Evolutionary conservation across 2,888 invertebrate genomes (phyloP), one percentile per base, ranked within the genome.

Genomic region (Drosophila yooni): DNA sequence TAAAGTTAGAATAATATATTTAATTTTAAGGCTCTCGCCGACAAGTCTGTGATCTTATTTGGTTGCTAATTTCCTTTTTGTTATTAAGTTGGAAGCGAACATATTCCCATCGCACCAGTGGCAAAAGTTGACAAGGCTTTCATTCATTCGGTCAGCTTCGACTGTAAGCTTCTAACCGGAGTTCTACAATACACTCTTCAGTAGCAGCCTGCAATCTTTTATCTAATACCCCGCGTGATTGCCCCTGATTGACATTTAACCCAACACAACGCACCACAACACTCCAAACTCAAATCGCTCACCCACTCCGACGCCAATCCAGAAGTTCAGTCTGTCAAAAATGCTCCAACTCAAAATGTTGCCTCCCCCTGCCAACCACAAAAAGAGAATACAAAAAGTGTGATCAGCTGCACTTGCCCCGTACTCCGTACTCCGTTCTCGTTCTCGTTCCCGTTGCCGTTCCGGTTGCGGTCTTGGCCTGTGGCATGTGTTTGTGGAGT

Each of bases 401-500:
- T 83, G 90, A 91, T 89, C 91, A 88, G 91, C 90, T 91, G 91
- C 89, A 90, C 90, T 88, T 90, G 89, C 62, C 61, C 48, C 50
- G 68, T 36, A 15, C 50, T 53, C 53, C 50, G 68, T 36, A 15
- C 50, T 53, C n/a, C 57, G 21, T 18, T 15, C 57, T 61, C 60
- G 29, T 46, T 52, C 46, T 29, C 43, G 52, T 52, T 63, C 57
- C 33, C 53, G 21, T 38, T 43, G 57, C 52, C 40, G 21, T 56
- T 62, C 59, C 54, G 52, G 38, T 43, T 57, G 51, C 56, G 40
- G 43, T 54, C 27, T 36, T 29, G 50, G 62, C 53, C 57, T 74
- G 72, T 74, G 81, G 82, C 88, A 86, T 91, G 87, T 92, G 91
- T 92, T 92, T 92, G 87, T 86, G 79, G 77, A 89, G 92, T 92